Evolutionary conservation across 1,140 invertebrate genomes (phyloP), one percentile per base, ranked within the genome.

Genomic region (Vanessa atalanta): DNA sequence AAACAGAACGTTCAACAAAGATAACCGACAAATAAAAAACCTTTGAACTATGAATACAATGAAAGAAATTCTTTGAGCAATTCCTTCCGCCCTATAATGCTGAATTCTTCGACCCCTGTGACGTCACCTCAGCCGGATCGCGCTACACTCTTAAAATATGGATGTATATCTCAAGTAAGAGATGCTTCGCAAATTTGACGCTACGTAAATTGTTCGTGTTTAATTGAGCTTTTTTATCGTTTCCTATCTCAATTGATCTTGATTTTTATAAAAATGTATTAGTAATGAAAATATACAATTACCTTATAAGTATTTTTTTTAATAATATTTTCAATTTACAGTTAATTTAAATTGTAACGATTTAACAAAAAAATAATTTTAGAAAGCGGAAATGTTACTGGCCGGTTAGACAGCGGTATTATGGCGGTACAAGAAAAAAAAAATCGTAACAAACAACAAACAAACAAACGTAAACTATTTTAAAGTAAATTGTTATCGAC

Each of bases 21-120:
- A 57, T 65, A 66, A 48, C 20, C 70, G 50, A 48, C 63, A 66
- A 72, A 61, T 37, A 61, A 61, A 57, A 72, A 15, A 20, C 20
- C 64, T 72, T 72, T 72, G 70, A 72, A 66, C 63, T 60, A 51
- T 43, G 37, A 57, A 71, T 57, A 72, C 70, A 72, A 72, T 65
- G 64, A 66, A 15, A 64, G 50, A 66, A 65, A 66, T 64, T 72
- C 72, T 73, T 73, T 57, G 65, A 63, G 55, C 65, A 68, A 67
- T 73, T 72, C 47, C 67, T 55, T 57, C 51, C 63, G 63, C 31
- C 65, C 69, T 60, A 67, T 73, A 73, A 73, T 68, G 47, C 51
- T 12, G 47, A 55, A 47, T n/a, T 43, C 20, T 12, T 48, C 63
- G 72, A 67, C 72, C 72, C 64, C 47, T 16, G 51, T 61, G 65